Evolutionary conservation across 2,888 invertebrate species (phyloP).

Genomic region (Pimpla rufipes): DNA sequence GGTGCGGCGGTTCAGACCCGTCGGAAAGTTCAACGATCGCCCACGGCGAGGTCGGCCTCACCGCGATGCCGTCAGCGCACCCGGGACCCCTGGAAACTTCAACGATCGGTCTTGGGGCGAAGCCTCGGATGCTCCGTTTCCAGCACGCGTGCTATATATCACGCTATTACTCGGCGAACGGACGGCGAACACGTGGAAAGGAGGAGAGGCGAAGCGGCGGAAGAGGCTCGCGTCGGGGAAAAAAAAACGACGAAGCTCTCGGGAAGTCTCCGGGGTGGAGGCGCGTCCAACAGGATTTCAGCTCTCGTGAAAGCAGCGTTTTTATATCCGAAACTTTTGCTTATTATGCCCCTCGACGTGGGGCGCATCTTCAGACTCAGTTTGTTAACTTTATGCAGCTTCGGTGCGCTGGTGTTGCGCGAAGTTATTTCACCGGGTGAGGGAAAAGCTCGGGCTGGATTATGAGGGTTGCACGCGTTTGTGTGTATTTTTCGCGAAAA

Average conservation of each 20-base stretch:
- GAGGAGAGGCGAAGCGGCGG: neutral
- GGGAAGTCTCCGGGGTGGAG: neutral
- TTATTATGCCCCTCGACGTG: neutral
- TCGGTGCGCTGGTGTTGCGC: neutral
- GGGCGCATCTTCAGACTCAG: neutral
- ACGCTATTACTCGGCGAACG: slow-evolving; percentile 25
- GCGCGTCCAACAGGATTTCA: slow-evolving; percentile 5
- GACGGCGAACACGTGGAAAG: neutral
- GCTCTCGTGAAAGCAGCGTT: neutral
- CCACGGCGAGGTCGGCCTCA: slow-evolving; percentile 70
- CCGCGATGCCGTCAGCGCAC: slow-evolving; percentile 50
- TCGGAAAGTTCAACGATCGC: slow-evolving; percentile 77
- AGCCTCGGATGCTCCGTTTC: slow-evolving; percentile 47
- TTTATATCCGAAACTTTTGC: slow-evolving; percentile 2
- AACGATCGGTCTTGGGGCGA: slow-evolving; percentile 72
- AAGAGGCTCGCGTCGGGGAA: slow-evolving; percentile 5
- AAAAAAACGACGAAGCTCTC: neutral
- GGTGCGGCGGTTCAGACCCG: slow-evolving; percentile 36
- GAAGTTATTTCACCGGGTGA: neutral
- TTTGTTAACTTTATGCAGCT: slow-evolving; percentile 18
- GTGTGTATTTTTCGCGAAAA: no score
- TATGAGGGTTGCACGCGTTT: no score
- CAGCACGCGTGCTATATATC: slow-evolving; percentile 9
- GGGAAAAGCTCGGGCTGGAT: neutral
- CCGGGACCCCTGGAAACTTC: slow-evolving; percentile 74